Evolutionary conservation across 92 coral and sea anemone genomes (phyloP).

Genomic region (Paramuricea clavata): DNA sequence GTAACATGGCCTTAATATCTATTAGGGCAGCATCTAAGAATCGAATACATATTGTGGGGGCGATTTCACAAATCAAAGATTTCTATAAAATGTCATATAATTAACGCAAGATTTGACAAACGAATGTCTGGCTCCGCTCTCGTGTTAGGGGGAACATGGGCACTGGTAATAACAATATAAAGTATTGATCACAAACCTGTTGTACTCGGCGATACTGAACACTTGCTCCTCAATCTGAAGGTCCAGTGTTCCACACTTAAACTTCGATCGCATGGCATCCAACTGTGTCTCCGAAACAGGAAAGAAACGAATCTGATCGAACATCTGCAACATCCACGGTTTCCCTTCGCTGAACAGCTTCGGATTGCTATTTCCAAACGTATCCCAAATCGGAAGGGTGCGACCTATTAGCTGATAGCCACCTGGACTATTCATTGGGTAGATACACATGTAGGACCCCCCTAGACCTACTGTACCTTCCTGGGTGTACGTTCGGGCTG

Average conservation of each 20-base stretch:
- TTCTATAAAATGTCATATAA: too few species aligned
- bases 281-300: slow-evolving; percentile 63
- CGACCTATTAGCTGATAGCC: slow-evolving; percentile 76
- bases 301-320: slow-evolving; percentile 72
- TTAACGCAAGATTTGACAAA: too few species aligned
- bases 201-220: slow-evolving; percentile 63
- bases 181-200: slow-evolving; percentile 35
- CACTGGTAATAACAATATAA: neutral
- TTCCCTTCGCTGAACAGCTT: slow-evolving; percentile 63
- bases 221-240: slow-evolving; percentile 45
- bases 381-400: slow-evolving; percentile 75
- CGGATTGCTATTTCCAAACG: slow-evolving; percentile 55
- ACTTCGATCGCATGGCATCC: slow-evolving; percentile 56
- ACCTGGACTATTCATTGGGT: slow-evolving; percentile 79
- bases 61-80: neutral
- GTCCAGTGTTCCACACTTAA: slow-evolving; percentile 57
- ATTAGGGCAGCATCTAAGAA: too few species aligned
- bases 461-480: slow-evolving; percentile 79
- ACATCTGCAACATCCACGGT: slow-evolving; percentile 75
- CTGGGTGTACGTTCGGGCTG: slow-evolving; percentile 76
- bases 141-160: too few species aligned
- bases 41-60: too few species aligned
- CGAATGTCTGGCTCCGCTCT: too few species aligned
- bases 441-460: slow-evolving; percentile 79
- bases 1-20: too few species aligned